Percentiles rank a stretch among this genome's conserved stretches.
Evolutionary conservation across 2,113 vertebrate genomes (phyloP).

Genomic region (Eubucco bourcierii): DNA sequence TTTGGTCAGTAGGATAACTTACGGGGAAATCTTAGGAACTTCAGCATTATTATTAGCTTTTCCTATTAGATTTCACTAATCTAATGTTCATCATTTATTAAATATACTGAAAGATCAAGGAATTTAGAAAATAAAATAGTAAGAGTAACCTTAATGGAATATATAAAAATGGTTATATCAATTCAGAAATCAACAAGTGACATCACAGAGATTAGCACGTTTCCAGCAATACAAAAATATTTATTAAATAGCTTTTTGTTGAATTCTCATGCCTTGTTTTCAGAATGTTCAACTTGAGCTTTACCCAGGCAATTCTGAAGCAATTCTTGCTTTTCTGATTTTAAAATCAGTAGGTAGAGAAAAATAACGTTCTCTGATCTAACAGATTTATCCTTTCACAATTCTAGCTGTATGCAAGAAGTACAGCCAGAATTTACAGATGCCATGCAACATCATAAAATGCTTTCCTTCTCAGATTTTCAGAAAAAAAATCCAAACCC

Average conservation of each 20-base stretch:
- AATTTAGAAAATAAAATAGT: not conserved
- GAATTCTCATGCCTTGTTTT: not conserved
- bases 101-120: not conserved
- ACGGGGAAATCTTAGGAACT: not conserved
- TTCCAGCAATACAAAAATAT: not conserved
- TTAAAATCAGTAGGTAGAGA: slow-evolving; percentile 37
- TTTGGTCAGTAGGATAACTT: not conserved
- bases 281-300: not conserved
- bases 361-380: slow-evolving; percentile 23
- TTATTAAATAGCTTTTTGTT: not conserved
- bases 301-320: not conserved
- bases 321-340: slow-evolving; percentile 22
- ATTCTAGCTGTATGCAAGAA: slow-evolving; percentile 35
- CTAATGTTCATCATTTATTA: not conserved
- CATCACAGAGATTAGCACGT: not conserved
- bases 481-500: not conserved
- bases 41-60: not conserved
- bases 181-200: slow-evolving; percentile 49
- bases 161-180: not conserved
- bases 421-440: slow-evolving; percentile 32
- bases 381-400: slow-evolving; percentile 40
- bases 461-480: slow-evolving; percentile 22
- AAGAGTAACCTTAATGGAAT: not conserved
- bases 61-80: not conserved
- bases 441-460: not conserved